Base-by-base conservation (phyloP, 2,888 invertebrate species). In the Strigamia maritima region DNA sequence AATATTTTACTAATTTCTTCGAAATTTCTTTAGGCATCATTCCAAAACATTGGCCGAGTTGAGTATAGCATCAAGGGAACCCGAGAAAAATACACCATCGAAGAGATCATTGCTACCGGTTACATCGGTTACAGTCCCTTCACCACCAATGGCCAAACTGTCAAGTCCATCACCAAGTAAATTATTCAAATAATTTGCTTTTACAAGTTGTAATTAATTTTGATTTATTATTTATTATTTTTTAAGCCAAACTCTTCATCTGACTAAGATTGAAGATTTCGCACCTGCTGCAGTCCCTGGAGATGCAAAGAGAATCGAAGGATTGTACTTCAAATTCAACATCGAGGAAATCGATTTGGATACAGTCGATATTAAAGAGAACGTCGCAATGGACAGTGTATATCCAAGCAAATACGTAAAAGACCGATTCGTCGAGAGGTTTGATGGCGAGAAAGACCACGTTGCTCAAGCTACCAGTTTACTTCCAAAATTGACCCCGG, bases 81-180 rank as follows among this genome's bases (percentile, higher is more conserved):
- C 19, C 7, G 44, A 24, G n/a, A 76, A 12, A 14, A 35, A 26
- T 76, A 76, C 76, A 80, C 79, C 49, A 81, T 81, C 19, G 81
- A 81, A 24, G 38, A 60, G 40, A 81, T 81, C 44, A 35, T 70
- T 31, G 77, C 38, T 77, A 79, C 0, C 22, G 80, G 80, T 28
- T 22, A 31, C 12, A 79, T 77, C 60, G 31, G 38, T n/a, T 80
- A 80, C 74, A 81, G 80, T 49, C 81, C 81, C 12, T 80, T 80
- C 79, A 76, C 76, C 79, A 79, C 79, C 28, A 76, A 79, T 31
- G 75, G 78, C 19, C 31, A 80, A 44, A 77, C 81, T 26, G 78
- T 80, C 26, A 12, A 79, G 8, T 79, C 80, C 38, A 78, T 79
- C 26, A 76, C 79, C 0, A 81, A 81, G 81, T 81, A 80, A 80